Evolutionary conservation across 2,888 invertebrate species (phyloP), one percentile per base, ranked within the genome.

Genomic region (Chromoteleia sp.): DNA sequence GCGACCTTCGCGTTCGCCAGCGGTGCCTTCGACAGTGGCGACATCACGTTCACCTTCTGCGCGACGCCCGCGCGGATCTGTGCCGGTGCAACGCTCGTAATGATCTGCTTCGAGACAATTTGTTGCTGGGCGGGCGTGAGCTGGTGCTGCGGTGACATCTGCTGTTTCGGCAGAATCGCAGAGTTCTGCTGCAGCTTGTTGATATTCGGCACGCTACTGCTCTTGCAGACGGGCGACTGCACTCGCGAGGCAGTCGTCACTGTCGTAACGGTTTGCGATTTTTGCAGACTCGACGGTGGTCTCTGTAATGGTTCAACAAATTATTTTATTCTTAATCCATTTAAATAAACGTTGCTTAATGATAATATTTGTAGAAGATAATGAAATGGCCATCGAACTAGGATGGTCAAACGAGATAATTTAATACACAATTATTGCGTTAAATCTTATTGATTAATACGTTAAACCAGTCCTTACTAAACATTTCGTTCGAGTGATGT

Each of bases 181-280:
- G 88, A 78, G 15, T 86, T 88, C n/a, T 82, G 85, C 36, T 82
- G 83, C 10, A 87, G 48, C 43, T 88, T 90, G 2, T 84, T 52
- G n/a, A 90, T 84, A 52, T 90, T 90, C 5, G 90, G 87, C 2
- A 88, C 84, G 41, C 88, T 90, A 48, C 86, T 88, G 50, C 88
- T 89, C 25, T 89, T 90, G 21, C 84, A 83, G 0, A 87, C 85
- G 78, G n/a, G 85, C 41, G 71, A 78, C 17, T 71, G 77, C 8
- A 78, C 77, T 0, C 77, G 68, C 0, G 59, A 56, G 6, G 70
- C 54, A 0, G 61, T 21, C 0, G 61, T 61, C 12, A 70, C 54
- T 2, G 70, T 61, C 8, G 76, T 67, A 71, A 75, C 19, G 0
- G 87, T 84, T 43, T 86, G 87, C 0, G 87, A 82, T 45, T 87